These are phyloP conservation scores for Lutraria rhynchaena DNA, from an alignment of 1,140 invertebrate genomes.

Conservation along the genomic window DNA sequence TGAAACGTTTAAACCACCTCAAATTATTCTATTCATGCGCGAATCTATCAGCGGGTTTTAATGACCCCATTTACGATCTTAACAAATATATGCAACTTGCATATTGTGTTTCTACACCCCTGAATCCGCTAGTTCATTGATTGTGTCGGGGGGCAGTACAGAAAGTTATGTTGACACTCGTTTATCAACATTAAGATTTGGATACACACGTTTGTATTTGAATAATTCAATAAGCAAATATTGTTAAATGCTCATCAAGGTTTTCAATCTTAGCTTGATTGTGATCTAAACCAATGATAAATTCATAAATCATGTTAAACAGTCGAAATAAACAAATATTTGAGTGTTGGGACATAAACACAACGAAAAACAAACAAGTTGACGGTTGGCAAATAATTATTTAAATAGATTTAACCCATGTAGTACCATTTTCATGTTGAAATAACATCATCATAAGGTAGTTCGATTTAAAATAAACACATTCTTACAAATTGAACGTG, in stretches of 20 bases:
- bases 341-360: conserved; percentile 54
- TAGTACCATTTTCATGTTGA: conserved; percentile 24
- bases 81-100: neutral
- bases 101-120: neutral
- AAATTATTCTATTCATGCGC: too few species aligned
- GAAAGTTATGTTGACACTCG: conserved; percentile 12
- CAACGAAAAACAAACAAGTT: conserved; percentile 48
- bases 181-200: conserved; percentile 43
- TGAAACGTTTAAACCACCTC: too few species aligned
- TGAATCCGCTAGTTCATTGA: neutral
- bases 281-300: conserved; percentile 56
- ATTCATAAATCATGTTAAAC: conserved; percentile 61
- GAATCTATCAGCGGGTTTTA: too few species aligned
- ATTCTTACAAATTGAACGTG: conserved; percentile 6
- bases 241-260: conserved; percentile 48
- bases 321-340: conserved; percentile 60
- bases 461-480: conserved; percentile 44
- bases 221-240: conserved; percentile 53
- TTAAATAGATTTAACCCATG: conserved; percentile 41
- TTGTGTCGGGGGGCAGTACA: neutral
- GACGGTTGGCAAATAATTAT: conserved; percentile 59
- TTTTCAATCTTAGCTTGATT: conserved; percentile 44
- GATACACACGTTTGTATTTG: conserved; percentile 56
- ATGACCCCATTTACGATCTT: too few species aligned
- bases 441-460: conserved; percentile 43